A percentile compares a stretch with the other conserved stretches of the same genome.
phyloP scores from a whole-genome alignment of 2,797 vertebrate species.

The Rhyacichthys aspro region DNA sequence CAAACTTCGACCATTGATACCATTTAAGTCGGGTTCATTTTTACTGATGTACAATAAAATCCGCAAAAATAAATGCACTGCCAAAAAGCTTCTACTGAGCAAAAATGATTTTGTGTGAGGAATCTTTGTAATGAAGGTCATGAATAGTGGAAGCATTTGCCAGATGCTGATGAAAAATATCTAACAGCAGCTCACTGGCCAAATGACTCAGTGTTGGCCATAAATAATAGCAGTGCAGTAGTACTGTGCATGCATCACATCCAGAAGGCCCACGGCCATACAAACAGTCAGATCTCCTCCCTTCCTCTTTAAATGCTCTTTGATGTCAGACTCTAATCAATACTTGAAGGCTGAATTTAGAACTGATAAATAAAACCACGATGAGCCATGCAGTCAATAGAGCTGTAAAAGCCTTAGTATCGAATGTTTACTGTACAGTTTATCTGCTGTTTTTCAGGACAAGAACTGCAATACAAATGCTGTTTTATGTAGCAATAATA shows the following conservation, averaged over 20 bases:
- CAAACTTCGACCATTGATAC: constrained; percentile 9
- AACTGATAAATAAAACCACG: constrained; percentile 69
- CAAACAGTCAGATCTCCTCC: constrained; percentile 62
- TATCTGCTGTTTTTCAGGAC: constrained; percentile 1
- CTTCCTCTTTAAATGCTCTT: constrained; percentile 73
- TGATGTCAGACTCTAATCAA: constrained; percentile 76
- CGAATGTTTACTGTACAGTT: constrained; percentile 6
- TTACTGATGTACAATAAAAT: constrained; percentile 2
- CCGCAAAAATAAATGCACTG: constrained; percentile 18
- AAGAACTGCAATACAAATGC: constrained; percentile 1
- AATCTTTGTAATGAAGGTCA: constrained; percentile 42
- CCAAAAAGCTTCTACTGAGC: constrained; percentile 16
- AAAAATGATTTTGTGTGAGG: constrained; percentile 27
- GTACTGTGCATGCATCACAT: constrained; percentile 67
- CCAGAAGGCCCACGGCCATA: constrained; percentile 67
- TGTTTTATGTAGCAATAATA: neutral
- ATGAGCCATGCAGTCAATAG: constrained; percentile 46
- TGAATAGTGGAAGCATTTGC: constrained; percentile 19
- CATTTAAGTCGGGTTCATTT: constrained; percentile 6
- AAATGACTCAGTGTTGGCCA: constrained; percentile 62
- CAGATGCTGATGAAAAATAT: constrained; percentile 42
- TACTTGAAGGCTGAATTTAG: constrained; percentile 75
- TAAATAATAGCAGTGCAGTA: constrained; percentile 63
- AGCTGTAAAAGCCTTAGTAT: constrained; percentile 30
- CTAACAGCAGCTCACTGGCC: constrained; percentile 44